These are phyloP conservation scores for Irena cyanogastra DNA, from an alignment of 2,113 vertebrate species.

Conservation along the genomic window DNA sequence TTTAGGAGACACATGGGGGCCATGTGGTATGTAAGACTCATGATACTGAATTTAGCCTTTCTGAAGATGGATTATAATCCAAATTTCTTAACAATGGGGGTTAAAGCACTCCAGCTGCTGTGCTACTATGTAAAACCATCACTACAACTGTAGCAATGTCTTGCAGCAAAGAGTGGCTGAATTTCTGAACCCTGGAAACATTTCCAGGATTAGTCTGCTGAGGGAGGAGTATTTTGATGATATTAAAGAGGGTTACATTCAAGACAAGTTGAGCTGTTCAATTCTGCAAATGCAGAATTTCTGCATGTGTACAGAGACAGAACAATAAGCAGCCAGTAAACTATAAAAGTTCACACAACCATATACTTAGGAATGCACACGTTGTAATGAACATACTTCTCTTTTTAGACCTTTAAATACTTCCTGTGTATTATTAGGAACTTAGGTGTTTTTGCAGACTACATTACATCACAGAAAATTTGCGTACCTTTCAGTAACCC, in stretches of 20 bases:
- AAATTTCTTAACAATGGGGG: background rate
- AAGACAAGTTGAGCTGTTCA: background rate
- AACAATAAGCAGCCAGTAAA: background rate
- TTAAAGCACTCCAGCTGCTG: background rate
- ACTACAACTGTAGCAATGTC: background rate
- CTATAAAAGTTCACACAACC: conserved; percentile 7
- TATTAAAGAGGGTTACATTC: background rate
- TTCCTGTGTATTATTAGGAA: background rate
- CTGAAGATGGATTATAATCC: background rate
- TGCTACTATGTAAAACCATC: background rate
- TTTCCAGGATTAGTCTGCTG: background rate
- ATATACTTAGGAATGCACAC: background rate
- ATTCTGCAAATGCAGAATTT: background rate
- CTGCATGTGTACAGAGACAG: background rate
- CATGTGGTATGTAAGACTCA: background rate
- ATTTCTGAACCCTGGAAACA: background rate
- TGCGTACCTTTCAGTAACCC: background rate
- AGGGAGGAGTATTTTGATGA: background rate
- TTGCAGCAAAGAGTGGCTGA: background rate
- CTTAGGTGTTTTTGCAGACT: background rate
- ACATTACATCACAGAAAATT: background rate
- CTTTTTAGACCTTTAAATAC: background rate
- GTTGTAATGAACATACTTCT: background rate
- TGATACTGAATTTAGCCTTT: background rate
- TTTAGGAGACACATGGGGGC: background rate